A percentile compares a stretch with the other conserved stretches of the same genome.
phyloP scores from a whole-genome alignment of 2,113 vertebrate genomes.

The Ctenomys sociabilis region DNA sequence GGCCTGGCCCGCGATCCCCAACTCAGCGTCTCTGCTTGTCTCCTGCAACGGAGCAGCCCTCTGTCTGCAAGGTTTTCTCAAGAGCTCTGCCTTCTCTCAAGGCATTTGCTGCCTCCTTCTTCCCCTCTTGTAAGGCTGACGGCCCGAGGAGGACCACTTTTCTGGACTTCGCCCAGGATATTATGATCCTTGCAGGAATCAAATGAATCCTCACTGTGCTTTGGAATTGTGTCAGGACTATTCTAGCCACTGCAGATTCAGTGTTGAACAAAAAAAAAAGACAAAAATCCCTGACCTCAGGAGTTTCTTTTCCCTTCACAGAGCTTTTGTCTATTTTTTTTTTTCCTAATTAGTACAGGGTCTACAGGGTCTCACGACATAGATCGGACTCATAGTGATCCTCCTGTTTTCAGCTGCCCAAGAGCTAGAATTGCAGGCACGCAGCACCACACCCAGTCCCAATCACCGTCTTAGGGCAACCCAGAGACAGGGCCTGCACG shows the following conservation, averaged over 20 bases:
- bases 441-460: no score
- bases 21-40: background rate
- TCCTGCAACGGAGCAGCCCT: background rate
- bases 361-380: no score
- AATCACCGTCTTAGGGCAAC: no score
- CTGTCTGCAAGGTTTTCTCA: background rate
- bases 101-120: background rate
- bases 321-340: background rate
- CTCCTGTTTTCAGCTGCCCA: no score
- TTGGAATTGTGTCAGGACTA: background rate
- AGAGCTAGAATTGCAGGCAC: no score
- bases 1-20: background rate
- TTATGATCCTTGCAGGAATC: background rate
- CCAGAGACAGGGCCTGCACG: no score
- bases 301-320: background rate
- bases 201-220: background rate
- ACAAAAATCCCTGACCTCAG: background rate
- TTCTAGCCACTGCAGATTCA: background rate
- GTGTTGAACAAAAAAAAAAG: background rate
- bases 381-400: no score
- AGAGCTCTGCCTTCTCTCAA: background rate
- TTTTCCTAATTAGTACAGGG: no score
- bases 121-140: background rate
- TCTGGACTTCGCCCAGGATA: background rate
- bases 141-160: background rate